These are phyloP conservation scores for Patella ulyssiponensis DNA, from an alignment of 2,888 invertebrate genomes.

Conservation along the genomic window DNA sequence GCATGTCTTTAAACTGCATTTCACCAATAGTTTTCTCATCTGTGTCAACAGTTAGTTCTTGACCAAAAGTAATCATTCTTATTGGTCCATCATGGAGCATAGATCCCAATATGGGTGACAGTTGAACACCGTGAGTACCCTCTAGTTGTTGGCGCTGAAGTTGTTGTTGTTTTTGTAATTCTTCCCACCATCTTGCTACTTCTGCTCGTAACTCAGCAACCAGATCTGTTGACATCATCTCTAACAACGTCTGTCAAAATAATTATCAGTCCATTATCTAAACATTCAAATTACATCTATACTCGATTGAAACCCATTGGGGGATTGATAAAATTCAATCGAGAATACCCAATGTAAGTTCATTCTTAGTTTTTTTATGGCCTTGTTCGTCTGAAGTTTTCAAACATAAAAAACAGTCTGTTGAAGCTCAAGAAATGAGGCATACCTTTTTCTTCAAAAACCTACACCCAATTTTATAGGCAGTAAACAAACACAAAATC, in stretches of 20 bases:
- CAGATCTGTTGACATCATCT: constrained; percentile 87
- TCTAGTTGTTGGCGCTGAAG: constrained; percentile 55
- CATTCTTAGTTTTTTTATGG: too few species aligned
- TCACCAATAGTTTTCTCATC: constrained; percentile 92
- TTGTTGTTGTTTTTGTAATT: constrained; percentile 66
- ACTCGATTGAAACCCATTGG: too few species aligned
- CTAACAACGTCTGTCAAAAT: constrained; percentile 78
- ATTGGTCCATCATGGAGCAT: constrained; percentile 87
- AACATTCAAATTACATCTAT: too few species aligned
- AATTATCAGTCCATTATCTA: background rate
- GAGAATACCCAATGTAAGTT: too few species aligned
- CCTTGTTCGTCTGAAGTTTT: too few species aligned
- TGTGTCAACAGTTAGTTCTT: constrained; percentile 91
- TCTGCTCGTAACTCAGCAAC: constrained; percentile 93
- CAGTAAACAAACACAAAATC: too few species aligned
- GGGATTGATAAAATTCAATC: too few species aligned
- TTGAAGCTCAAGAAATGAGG: too few species aligned
- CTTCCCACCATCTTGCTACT: constrained; percentile 95
- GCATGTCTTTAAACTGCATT: constrained; percentile 94
- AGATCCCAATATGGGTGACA: constrained; percentile 78
- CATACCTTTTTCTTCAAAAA: too few species aligned
- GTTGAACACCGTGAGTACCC: constrained; percentile 48
- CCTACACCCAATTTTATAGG: too few species aligned
- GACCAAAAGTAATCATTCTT: constrained; percentile 90
- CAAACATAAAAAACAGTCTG: too few species aligned